Base-by-base conservation (phyloP, 2,113 vertebrate genomes). In the Protobothrops mucrosquamatus region DNA sequence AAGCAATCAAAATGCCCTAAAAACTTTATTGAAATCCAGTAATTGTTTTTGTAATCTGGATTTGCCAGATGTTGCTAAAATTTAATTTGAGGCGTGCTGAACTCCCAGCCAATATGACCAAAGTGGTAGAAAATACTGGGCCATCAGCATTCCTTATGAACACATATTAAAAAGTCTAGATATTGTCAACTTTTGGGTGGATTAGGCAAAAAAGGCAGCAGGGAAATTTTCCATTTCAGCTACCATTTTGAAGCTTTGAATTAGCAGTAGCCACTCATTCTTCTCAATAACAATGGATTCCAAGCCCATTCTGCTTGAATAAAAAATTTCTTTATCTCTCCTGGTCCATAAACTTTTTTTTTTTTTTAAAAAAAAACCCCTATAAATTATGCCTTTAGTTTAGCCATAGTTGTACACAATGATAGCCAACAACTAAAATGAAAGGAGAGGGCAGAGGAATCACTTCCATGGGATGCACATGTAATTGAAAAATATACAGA, bases 321-420 rank as follows among this genome's bases (percentile, higher is more conserved):
- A 88, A 93, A 91, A 95, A 89, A 1, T 90, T 93, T 94, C n/a
- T 92, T 85, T 59, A 55, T 3, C 1, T 34, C n/a, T 81, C 1
- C 93, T 94, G 93, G 94, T 96, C 96, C 95, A 92, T 95, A 51
- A 12, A 2, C 64, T 95, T 95, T 94, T 96, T 94, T 95, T 94
- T 96, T 94, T 81, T 22, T 86, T 3, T 4, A 43, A 23, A 89
- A 64, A 39, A 90, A 26, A n/a, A n/a, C n/a, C n/a, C 64, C 12
- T 87, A 90, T 93, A 86, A 46, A 93, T 85, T 22, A 26, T 3
- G 34, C 6, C 69, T 89, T 20, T 3, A 22, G 26, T 54, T 51
- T 34, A 52, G 88, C 10, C 59, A 26, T 51, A 39, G 46, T 54
- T 51, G 26, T 29, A 24, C 8, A 61, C 85, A 93, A 54, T 20